A percentile compares a stretch with the other conserved stretches of the same genome.
Conservation (phyloP, 2,888 invertebrate genomes). For the Acholoe squamosa region DNA sequence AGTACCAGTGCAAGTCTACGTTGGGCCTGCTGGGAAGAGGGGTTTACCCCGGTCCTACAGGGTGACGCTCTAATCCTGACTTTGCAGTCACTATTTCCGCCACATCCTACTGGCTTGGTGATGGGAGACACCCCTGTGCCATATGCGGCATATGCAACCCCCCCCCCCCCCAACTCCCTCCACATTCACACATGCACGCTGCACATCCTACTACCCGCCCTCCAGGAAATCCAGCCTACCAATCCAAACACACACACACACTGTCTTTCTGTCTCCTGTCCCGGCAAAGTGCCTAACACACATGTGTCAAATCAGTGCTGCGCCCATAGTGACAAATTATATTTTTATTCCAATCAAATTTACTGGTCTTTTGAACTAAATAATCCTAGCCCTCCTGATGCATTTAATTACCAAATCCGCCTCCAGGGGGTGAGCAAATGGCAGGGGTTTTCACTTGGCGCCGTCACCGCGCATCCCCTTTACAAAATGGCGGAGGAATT, state of each 20-base stretch:
- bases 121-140: neutral
- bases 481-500: neutral
- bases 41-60: conserved; percentile 44
- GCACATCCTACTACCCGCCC: too few relatives aligned
- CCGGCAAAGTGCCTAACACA: neutral
- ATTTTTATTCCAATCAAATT: conserved; percentile 33
- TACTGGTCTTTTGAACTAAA: neutral
- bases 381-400: neutral
- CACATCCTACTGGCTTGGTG: neutral
- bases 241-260: too few relatives aligned
- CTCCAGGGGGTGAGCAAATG: neutral
- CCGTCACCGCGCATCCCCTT: neutral
- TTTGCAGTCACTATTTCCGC: conserved; percentile 36
- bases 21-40: neutral
- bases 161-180: neutral
- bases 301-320: neutral
- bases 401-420: conserved; percentile 13
- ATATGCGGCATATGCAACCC: neutral
- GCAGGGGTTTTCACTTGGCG: neutral
- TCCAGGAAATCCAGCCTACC: too few relatives aligned
- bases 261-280: neutral
- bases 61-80: conserved; percentile 17
- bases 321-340: neutral
- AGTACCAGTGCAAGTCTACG: too few relatives aligned
- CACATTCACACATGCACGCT: too few relatives aligned